Evolutionary conservation across 2,797 vertebrate genomes (phyloP), one percentile per base, ranked within the genome.

Genomic region (Babyrousa celebensis): DNA sequence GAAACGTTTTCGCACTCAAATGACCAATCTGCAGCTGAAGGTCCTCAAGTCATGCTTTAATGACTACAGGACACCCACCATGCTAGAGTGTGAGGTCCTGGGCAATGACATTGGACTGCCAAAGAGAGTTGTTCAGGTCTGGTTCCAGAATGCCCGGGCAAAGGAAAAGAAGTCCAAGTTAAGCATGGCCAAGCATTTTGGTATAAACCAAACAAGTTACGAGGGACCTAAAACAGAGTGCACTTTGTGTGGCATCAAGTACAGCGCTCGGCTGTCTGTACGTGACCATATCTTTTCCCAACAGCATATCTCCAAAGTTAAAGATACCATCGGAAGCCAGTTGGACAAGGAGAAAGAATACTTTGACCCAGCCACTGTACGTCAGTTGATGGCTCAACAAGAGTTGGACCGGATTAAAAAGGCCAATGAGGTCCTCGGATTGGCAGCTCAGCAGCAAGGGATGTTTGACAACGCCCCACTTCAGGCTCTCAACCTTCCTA

Each of bases 101-200:
- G 99, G 99, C 98, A 99, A 99, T 99, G 99, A 99, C 29, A 99
- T 99, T 98, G 99, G 99, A 99, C 99, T 99, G 99, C 99, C 99
- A 99, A 99, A 99, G 99, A 99, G 99, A 99, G 99, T 99, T 92
- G 99, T 99, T 98, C 99, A 99, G 99, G 99, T 99, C 98, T 99
- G 99, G 99, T 99, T 99, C 99, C 99, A 99, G 99, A 99, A 99
- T 98, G 99, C 99, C 92, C 99, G 99, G 98, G 99, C 99, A 58
- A 99, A 99, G 98, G 99, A 99, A 98, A 99, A 99, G 98, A 99
- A 99, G 98, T 99, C 99, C 95, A 99, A 99, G 98, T 99, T 99
- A 97, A 99, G 99, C 98, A 99, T 99, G 99, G 99, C 99, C 98
- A 99, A 99, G 99, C 99, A 99, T 99, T 99, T 99, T 96, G 99